A percentile compares a stretch with the other conserved stretches of the same genome.
phyloP scores from a whole-genome alignment of 2,113 vertebrate species.

The Spizaetus ornatus region DNA sequence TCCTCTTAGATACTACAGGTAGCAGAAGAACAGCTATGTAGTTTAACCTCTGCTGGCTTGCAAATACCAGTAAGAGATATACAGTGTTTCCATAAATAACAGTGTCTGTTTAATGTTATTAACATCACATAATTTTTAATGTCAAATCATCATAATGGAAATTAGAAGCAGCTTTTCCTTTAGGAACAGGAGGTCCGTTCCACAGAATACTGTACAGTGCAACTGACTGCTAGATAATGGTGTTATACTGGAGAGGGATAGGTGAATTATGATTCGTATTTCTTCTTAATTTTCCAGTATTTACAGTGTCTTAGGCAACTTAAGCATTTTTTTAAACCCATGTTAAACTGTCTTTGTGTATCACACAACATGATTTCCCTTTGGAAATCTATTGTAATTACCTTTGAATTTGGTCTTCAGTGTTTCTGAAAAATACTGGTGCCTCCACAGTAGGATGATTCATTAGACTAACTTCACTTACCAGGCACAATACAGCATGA shows the following conservation, averaged over 20 bases:
- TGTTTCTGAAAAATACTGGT: background rate
- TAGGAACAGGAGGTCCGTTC: background rate
- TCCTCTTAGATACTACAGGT: background rate
- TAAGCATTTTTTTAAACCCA: background rate
- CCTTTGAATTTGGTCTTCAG: background rate
- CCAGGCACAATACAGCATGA: background rate
- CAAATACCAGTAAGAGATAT: background rate
- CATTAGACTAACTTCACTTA: background rate
- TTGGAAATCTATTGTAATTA: background rate
- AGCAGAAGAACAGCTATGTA: background rate
- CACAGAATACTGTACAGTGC: background rate
- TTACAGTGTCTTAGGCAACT: background rate
- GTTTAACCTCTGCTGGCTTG: background rate
- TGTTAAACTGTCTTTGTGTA: background rate
- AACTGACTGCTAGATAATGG: fast-evolving
- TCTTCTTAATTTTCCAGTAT: background rate
- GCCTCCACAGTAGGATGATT: background rate
- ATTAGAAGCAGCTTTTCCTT: background rate
- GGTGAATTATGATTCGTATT: background rate
- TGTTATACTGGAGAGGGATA: background rate
- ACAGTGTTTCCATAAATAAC: background rate
- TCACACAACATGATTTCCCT: background rate
- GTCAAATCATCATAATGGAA: background rate
- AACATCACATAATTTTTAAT: background rate
- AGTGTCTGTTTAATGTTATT: background rate